A percentile compares a stretch with the other conserved stretches of the same genome.
Evolutionary conservation across 2,888 invertebrate genomes (phyloP).

Genomic region (Mythimna impura): DNA sequence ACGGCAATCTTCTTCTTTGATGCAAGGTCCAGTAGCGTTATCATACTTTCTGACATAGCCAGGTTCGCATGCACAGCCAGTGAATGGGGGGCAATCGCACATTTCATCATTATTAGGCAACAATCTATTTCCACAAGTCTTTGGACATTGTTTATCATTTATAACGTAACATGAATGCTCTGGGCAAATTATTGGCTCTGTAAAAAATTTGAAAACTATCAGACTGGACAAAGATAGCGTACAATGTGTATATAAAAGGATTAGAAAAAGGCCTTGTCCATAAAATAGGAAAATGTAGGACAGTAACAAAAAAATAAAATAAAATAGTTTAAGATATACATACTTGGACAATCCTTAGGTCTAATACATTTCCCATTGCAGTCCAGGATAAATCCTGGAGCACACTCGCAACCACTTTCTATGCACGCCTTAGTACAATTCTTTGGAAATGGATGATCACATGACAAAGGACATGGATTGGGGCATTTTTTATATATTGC

Average conservation of each 20-base stretch:
- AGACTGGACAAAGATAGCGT: background rate
- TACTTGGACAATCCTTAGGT: conserved; percentile 50
- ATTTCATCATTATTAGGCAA: conserved; percentile 1
- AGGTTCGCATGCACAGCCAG: conserved; percentile 40
- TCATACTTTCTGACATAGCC: conserved; percentile 30
- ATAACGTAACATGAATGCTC: conserved; percentile 29
- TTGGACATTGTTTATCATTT: conserved; percentile 37
- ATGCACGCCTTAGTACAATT: conserved; percentile 41
- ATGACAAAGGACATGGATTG: conserved; percentile 60
- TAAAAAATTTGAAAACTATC: background rate
- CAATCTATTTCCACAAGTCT: conserved; percentile 48
- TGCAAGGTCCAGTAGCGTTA: conserved; percentile 48
- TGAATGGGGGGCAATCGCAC: conserved; percentile 33
- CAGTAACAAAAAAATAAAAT: background rate
- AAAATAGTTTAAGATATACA: background rate
- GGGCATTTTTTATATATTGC: conserved; percentile 32
- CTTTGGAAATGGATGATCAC: conserved; percentile 55
- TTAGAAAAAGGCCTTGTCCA: too few relatives aligned
- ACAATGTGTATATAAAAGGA: background rate
- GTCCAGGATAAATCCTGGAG: conserved; percentile 36
- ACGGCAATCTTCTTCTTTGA: conserved; percentile 28
- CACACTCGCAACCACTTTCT: conserved; percentile 47
- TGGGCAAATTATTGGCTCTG: conserved; percentile 29
- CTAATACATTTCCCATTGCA: conserved; percentile 32
- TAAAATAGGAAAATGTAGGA: too few relatives aligned